phyloP scores from a whole-genome alignment of 1,140 invertebrate species.

The Oncopodura yosiiana region DNA sequence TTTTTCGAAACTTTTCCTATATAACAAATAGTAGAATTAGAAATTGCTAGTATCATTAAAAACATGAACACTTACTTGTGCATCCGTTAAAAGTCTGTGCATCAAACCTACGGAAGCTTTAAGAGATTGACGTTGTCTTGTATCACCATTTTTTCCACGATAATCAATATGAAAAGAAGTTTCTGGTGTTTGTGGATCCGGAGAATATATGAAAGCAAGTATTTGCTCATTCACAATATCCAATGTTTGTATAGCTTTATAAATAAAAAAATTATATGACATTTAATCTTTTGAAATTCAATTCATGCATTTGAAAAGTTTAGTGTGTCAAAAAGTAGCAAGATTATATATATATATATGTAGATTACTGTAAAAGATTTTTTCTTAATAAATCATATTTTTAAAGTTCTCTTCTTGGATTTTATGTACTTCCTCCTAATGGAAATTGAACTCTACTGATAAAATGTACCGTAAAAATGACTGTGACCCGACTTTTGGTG shows the following conservation, averaged over 20 bases:
- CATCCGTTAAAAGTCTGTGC: constrained; percentile 42
- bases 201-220: constrained; percentile 41
- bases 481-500: too few species aligned
- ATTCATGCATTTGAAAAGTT: too few species aligned
- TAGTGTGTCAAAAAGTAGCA: too few species aligned
- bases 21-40: background rate
- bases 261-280: constrained; percentile 10
- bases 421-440: too few species aligned
- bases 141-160: constrained; percentile 32
- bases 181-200: constrained; percentile 27
- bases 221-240: constrained; percentile 44
- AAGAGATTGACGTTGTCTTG: constrained; percentile 37
- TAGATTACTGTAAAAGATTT: too few species aligned
- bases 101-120: constrained; percentile 43
- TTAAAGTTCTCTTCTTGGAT: too few species aligned
- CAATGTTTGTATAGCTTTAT: constrained; percentile 44
- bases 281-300: too few species aligned
- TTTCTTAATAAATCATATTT: too few species aligned
- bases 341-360: too few species aligned
- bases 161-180: constrained; percentile 25
- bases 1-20: constrained; percentile 55
- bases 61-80: constrained; percentile 36
- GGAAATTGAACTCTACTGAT: too few species aligned
- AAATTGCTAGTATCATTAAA: too few species aligned
- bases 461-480: too few species aligned